Evolutionary conservation across 1,140 invertebrate genomes (phyloP), one percentile per base, ranked within the genome.

Genomic region (Trissolcus basalis): DNA sequence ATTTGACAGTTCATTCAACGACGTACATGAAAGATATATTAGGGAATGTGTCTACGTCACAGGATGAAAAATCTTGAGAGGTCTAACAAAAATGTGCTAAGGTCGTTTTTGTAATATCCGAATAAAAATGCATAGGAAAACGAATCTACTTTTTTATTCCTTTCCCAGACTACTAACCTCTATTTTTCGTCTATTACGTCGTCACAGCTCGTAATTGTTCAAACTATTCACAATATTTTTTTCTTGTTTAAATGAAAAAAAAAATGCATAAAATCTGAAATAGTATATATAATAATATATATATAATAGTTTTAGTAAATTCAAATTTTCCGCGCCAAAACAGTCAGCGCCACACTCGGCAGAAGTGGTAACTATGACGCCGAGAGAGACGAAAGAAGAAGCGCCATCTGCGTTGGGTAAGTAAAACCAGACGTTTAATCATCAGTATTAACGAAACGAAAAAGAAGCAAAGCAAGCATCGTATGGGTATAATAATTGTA

Each of bases 31-130:
- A 72, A 64, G 3, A 72, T 64, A 64, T 72, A 72, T 72, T 72
- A 64, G 35, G 36, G 60, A 55, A 70, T 70, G 67, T 70, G 56
- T 70, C 65, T 19, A 47, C 41, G 60, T 69, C 61, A 72, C 15
- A 19, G 39, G 55, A 45, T 53, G 76, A 69, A 79, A 83, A 78
- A 82, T 86, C 78, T 80, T 65, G 78, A 72, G 63, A 79, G 76
- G 55, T 65, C 78, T 79, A 81, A 74, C 47, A 75, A 78, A 69
- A 77, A 81, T 80, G 78, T 78, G 78, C 65, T 80, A 81, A 81
- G 79, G 73, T 82, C 78, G 79, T 86, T 87, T 85, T 86, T 86
- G 82, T 86, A 87, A 84, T 85, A 84, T 84, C 81, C 80, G 79
- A 85, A 85, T 85, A 86, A 87, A 86, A 83, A 54, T 83, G 79